Conservation (phyloP, 1,140 invertebrate genomes). For the Meteorus sp. region DNA sequence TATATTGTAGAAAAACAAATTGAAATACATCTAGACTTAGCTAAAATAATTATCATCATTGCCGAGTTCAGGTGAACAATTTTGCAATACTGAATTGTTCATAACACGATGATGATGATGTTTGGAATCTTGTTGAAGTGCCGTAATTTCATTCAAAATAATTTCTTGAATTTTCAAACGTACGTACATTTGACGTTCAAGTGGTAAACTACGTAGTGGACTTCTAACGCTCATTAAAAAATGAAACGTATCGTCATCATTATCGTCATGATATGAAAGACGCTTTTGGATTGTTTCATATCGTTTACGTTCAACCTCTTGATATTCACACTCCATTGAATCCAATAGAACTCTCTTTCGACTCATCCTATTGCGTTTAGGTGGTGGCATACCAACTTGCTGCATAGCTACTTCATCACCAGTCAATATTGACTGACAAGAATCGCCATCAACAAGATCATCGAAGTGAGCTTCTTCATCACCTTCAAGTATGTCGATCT, state of each 20-base stretch:
- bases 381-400: constrained; percentile 32
- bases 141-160: constrained; percentile 44
- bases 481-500: constrained; percentile 42
- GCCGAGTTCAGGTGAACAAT: constrained; percentile 36
- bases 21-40: constrained; percentile 21
- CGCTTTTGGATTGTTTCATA: constrained; percentile 37
- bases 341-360: constrained; percentile 35
- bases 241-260: constrained; percentile 47
- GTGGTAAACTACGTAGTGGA: constrained; percentile 41
- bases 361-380: constrained; percentile 34
- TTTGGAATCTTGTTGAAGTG: constrained; percentile 36
- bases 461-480: constrained; percentile 43
- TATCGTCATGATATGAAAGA: constrained; percentile 28
- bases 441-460: constrained; percentile 40
- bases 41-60: constrained; percentile 36
- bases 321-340: constrained; percentile 36
- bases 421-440: constrained; percentile 38
- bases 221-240: constrained; percentile 47
- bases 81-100: constrained; percentile 31
- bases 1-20: not conserved
- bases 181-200: constrained; percentile 46
- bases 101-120: constrained; percentile 7
- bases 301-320: constrained; percentile 35
- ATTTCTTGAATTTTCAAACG: constrained; percentile 50
- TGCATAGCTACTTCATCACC: constrained; percentile 40